Evolutionary conservation across 2,888 invertebrate genomes (phyloP).

Genomic region (Apamea crenata): DNA sequence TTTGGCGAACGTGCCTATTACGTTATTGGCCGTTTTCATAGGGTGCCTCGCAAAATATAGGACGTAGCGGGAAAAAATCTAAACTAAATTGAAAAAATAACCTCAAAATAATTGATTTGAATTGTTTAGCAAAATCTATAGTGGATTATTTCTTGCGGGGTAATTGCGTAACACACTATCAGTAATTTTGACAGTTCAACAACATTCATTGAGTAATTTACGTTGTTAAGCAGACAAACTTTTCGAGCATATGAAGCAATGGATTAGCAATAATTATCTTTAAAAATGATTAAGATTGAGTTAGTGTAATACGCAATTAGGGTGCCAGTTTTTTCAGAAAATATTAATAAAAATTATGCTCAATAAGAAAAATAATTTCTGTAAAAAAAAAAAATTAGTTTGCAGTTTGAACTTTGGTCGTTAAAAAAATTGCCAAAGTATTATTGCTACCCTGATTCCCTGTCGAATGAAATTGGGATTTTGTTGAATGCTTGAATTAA

Average conservation of each 20-base stretch:
- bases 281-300: no score
- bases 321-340: not conserved
- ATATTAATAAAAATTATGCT: not conserved
- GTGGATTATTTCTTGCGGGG: not conserved
- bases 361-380: not conserved
- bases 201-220: no score
- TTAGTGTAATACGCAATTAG: no score
- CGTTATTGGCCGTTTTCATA: slow-evolving; percentile 75
- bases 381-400: not conserved
- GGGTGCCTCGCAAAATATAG: slow-evolving; percentile 53
- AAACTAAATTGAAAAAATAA: not conserved
- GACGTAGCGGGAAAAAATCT: slow-evolving; percentile 43
- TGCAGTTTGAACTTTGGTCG: no score
- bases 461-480: not conserved
- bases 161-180: no score
- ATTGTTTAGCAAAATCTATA: not conserved
- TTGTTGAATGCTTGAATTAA: no score
- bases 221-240: no score
- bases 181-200: no score
- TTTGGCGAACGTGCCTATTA: slow-evolving; percentile 84
- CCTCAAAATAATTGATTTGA: not conserved
- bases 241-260: no score
- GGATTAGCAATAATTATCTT: no score
- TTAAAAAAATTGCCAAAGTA: no score
- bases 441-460: not conserved